Base-by-base conservation (phyloP, 1,140 invertebrate genomes). In the Bilobella aurantiaca region DNA sequence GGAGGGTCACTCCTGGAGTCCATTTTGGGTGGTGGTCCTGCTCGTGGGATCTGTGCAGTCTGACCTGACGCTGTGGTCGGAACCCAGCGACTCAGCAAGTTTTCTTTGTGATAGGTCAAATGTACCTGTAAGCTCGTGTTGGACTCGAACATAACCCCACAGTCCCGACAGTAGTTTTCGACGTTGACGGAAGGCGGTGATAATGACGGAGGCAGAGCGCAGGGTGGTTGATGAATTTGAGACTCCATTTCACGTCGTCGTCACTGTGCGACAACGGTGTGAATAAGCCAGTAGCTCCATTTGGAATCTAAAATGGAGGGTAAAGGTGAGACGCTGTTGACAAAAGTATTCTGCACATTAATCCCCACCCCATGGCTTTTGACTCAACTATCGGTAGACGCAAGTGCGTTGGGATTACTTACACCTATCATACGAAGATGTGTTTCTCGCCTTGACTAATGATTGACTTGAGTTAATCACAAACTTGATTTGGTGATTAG, bases 71-170 rank as follows among this genome's bases (percentile, higher is more conserved):
- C 29, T 42, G 29, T 69, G 12, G 73, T 70, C 29, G 74, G 70
- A 5, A 71, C 82, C 87, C 87, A 89, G 76, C 87, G 86, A 71
- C 80, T 85, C 66, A 88, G 77, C 62, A 88, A 77, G 70, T 87
- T 88, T 73, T 87, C 85, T 73, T 88, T 86, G 71, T 90, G 87
- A 74, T 90, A 89, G 67, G 84, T 83, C 67, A 88, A 78, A 78
- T 90, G 87, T 62, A 89, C 87, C 70, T 88, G 84, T 57, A 89
- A 79, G 46, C 86, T 88, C 68, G 85, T 85, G 32, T 82, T 80
- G 71, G 85, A 85, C 73, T 89, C 86, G 73, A 89, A 84, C 71
- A 81, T 83, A 34, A 89, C 73, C 69, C 84, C 82, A 78, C 87
- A 89, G 76, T 87, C 84, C 74, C 86, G 85, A 77, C 88, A 90